Evolutionary conservation across 2,113 vertebrate genomes (phyloP), one percentile per base, ranked within the genome.

Genomic region (Cyanoderma ruficeps): DNA sequence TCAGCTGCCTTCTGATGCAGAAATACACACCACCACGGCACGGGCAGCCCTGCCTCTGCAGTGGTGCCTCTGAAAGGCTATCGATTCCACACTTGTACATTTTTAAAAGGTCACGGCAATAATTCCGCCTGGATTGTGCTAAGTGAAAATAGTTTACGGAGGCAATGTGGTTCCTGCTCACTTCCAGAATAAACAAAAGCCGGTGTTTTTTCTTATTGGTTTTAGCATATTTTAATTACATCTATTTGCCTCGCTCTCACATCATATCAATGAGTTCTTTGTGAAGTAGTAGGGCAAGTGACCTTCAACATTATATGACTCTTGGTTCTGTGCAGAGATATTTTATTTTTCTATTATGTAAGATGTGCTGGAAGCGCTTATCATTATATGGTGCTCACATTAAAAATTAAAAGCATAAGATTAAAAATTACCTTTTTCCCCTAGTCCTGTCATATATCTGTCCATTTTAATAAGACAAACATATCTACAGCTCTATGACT

Each of bases 31-130:
- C 92, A 94, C 96, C 95, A 78, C 76, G 69, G 96, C 88, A 17
- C 22, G 89, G 97, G 94, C 94, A 69, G 91, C 97, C 94, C 97
- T 90, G 95, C 96, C 95, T 89, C 91, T 1, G 63, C 90, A 61
- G 82, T 76, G 57, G 68, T 97, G 97, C 97, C 90, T 96, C 96
- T 88, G 96, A 96, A 97, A 98, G 97, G 93, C 95, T 98, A 98
- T 98, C 85, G 97, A 98, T 98, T 97, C 97, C 37, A 56, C 35
- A 84, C 97, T 97, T 97, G 91, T 86, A 94, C 96, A 47, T 97
- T 98, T 98, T 98, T 96, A 97, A 98, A 98, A 98, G 98, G 98
- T 98, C 98, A 97, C 5, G 96, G 97, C 97, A 97, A 97, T 98
- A 97, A 98, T 98, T 98, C 97, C 78, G 67, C 97, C 97, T 95